phyloP scores from a whole-genome alignment of 2,113 vertebrate species.

The Pipra filicauda region DNA sequence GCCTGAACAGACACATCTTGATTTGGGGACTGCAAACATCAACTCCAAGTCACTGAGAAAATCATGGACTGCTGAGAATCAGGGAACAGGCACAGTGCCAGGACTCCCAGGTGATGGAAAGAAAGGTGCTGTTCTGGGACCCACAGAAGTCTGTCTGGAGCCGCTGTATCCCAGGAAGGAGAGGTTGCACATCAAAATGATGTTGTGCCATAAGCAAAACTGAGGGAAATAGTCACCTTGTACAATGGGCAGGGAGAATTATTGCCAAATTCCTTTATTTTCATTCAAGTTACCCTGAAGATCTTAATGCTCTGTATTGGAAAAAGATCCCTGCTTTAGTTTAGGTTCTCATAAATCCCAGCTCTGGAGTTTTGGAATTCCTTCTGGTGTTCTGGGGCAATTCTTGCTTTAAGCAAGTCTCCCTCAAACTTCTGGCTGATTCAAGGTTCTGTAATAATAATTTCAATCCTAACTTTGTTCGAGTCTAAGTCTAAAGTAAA shows the following conservation, averaged over 20 bases:
- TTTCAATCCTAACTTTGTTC: not conserved
- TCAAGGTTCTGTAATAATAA: not conserved
- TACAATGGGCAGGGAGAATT: not conserved
- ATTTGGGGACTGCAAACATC: not conserved
- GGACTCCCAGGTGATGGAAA: not conserved
- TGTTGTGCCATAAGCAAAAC: not conserved
- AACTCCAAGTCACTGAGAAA: not conserved
- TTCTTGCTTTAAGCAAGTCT: not conserved
- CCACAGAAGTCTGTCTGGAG: not conserved
- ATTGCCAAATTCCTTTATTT: not conserved
- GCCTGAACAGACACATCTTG: not conserved
- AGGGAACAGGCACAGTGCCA: not conserved
- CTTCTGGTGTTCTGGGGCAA: not conserved
- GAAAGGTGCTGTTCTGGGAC: not conserved
- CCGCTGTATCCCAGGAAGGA: not conserved
- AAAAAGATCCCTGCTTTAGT: not conserved
- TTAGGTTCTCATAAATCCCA: not conserved
- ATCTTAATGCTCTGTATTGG: not conserved
- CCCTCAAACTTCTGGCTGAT: not conserved
- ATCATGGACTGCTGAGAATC: not conserved
- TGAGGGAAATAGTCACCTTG: not conserved
- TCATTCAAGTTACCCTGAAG: not conserved
- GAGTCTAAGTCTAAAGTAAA: not conserved
- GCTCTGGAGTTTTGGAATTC: not conserved
- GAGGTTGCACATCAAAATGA: not conserved